phyloP scores from a whole-genome alignment of 2,888 invertebrate species.

The Disparrhopalites patrizii region DNA sequence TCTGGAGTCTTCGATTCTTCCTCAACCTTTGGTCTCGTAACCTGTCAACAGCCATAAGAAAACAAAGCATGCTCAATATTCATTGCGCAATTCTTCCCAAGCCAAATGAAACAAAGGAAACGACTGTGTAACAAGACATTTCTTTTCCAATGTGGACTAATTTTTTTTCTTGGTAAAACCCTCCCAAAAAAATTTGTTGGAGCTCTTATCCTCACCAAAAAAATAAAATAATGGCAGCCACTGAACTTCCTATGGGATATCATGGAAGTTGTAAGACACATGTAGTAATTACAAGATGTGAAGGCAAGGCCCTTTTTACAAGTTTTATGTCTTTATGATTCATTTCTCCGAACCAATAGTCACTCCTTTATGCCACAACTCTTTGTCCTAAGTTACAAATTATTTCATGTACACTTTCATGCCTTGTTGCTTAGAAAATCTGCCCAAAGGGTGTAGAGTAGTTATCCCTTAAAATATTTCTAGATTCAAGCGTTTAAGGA shows the following conservation, averaged over 20 bases:
- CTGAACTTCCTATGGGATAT: not conserved
- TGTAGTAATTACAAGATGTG: too few relatives aligned
- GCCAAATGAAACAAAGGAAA: constrained; percentile 3
- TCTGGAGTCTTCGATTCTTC: constrained; percentile 21
- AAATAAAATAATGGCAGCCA: not conserved
- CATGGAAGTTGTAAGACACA: too few relatives aligned
- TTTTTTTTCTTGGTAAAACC: not conserved
- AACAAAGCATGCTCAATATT: constrained; percentile 17
- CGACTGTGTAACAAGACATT: constrained; percentile 4
- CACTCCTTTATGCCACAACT: not conserved
- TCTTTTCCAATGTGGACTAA: not conserved
- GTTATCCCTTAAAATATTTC: too few relatives aligned
- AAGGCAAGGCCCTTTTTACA: too few relatives aligned
- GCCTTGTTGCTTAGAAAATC: too few relatives aligned
- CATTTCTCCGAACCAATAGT: not conserved
- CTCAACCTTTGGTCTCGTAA: constrained; percentile 9
- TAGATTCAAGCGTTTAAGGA: too few relatives aligned
- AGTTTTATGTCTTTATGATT: not conserved
- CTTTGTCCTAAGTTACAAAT: not conserved
- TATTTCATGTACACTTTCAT: too few relatives aligned
- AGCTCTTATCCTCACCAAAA: too few relatives aligned
- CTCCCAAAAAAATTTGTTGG: not conserved
- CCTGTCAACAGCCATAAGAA: constrained; percentile 20
- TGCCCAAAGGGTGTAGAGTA: too few relatives aligned
- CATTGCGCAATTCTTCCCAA: constrained; percentile 5